Percentiles rank a stretch among this genome's conserved stretches.
phyloP scores from a whole-genome alignment of 2,113 vertebrate species.

The Neotoma lepida region DNA sequence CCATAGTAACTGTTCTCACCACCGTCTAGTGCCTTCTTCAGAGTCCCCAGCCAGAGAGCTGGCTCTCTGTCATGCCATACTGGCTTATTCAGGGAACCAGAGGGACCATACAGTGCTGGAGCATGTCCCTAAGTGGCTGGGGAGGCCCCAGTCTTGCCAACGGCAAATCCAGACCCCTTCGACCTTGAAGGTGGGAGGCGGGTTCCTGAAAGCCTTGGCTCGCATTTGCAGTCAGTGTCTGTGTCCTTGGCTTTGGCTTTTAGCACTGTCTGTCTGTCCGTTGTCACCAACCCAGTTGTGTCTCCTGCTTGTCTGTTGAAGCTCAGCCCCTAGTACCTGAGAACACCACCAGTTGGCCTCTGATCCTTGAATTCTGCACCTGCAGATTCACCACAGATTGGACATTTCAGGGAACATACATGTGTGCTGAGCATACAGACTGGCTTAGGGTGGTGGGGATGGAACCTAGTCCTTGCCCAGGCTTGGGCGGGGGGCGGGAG shows the following conservation, averaged over 20 bases:
- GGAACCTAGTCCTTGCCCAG: neutral
- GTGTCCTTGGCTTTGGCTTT: neutral
- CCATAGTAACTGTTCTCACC: no score
- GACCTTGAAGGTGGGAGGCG: neutral
- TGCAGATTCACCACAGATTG: neutral
- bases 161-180: neutral
- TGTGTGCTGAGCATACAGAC: neutral
- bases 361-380: neutral
- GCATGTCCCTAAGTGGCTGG: neutral
- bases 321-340: neutral
- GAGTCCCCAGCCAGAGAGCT: neutral
- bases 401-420: neutral
- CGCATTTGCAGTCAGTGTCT: neutral
- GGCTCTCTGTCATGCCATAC: neutral
- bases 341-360: neutral
- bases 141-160: neutral
- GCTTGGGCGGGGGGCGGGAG: neutral
- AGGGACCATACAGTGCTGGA: neutral
- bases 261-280: neutral
- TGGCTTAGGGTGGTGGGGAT: neutral
- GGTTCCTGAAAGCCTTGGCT: neutral
- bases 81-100: neutral
- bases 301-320: neutral
- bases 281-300: neutral
- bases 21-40: neutral